Base-by-base conservation (phyloP, 1,140 invertebrate genomes). In the Camponotus pennsylvanicus region DNA sequence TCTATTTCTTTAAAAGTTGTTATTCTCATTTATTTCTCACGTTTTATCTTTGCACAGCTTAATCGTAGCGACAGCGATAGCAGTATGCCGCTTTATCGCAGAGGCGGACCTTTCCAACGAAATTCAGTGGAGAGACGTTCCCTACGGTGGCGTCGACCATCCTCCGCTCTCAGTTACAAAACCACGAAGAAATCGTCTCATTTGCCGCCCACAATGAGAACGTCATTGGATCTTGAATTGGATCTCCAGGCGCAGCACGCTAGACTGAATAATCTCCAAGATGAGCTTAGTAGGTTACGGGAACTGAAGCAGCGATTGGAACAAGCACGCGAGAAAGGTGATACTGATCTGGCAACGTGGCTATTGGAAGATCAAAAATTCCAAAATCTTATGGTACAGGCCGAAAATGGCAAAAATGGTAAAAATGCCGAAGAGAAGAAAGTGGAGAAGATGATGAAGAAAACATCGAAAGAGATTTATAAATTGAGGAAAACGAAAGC, bases 61-160 rank as follows among this genome's bases (percentile, higher is more conserved):
- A 99, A 99, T 95, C 97, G 99, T 86, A 99, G 98, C 91, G 99
- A 99, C 94, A 99, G 98, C 89, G 99, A 99, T 93, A 99, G 98
- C 89, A 98, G 98, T 45, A 99, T 99, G 98, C 98, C 98, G 8
- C 96, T 98, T 73, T 98, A 99, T 94, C 96, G 97, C 66, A 95
- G 97, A 86, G 96, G 97, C 15, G 96, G 96, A 66, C 97, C 98
- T 15, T 99, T 99, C 95, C 98, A 99, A 95, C 96, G 98, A 32
- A 98, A 98, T 89, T 97, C 98, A 0, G 96, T 98, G 2, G 98
- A 99, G 92, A 96, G 99, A 86, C 96, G 98, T 82, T 99, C 98
- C 37, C 95, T 99, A 21, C 96, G 98, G 90, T 98, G 97, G 96
- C 95, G 97, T 86, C 94, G 96, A 77, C 95, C 96, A 32, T 95